Evolutionary conservation across 2,888 invertebrate species (phyloP), one percentile per base, ranked within the genome.

Genomic region (Linnaemya tessellans): DNA sequence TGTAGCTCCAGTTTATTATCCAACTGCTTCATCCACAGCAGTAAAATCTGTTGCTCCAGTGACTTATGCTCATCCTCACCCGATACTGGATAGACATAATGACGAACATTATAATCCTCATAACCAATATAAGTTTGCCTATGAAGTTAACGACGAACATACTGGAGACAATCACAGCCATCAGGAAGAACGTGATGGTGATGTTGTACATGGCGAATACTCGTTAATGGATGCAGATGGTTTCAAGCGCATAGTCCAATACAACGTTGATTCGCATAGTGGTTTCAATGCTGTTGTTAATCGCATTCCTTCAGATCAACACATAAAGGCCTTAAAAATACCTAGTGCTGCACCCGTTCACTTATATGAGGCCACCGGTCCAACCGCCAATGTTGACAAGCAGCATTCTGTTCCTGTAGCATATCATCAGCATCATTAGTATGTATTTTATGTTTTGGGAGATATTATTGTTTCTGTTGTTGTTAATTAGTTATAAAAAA

Each of bases 91-190:
- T 75, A 90, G 90, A 87, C 87, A 86, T 41, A 87, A 88, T 38
- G 88, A 89, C n/a, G 89, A 89, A 49, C 89, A 91, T 82, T 90
- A 90, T 86, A 91, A 92, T 84, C 88, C 89, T 60, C 89, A 90
- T 84, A 90, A 90, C 38, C 90, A 90, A 86, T 91, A 91, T 85
- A 89, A 89, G 67, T 92, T 88, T 84, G 89, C 88, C 11, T 92
- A 92, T 80, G 90, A 90, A 82, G 89, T 92, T 2, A 89, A 91
- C 68, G 92, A 92, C 74, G 58, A 88, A 13, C 70, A 89, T 13
- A 90, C 92, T 22, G 92, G 92, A 9, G 92, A 92, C 80, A 89
- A 89, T 5, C 91, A 92, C 87, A 90, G 88, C 65, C 92, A 92
- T 85, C 87, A 89, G n/a, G 92, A 92, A 87, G 88, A 89, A 41